phyloP scores from a whole-genome alignment of 2,113 vertebrate species.

The Oceanodroma tethys region DNA sequence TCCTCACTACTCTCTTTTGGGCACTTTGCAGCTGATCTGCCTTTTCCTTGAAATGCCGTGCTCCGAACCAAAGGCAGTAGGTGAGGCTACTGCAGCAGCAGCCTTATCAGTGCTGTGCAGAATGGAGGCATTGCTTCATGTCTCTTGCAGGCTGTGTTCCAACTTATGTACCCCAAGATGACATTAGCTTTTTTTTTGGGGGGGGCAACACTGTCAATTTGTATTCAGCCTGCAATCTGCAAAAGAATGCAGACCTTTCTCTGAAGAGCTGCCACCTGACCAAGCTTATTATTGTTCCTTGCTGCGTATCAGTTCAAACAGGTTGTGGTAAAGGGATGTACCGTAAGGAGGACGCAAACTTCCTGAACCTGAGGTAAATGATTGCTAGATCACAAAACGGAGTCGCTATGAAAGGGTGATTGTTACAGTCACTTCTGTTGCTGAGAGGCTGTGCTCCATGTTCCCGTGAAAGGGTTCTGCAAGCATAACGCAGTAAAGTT shows the following conservation, averaged over 20 bases:
- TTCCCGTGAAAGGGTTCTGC: neutral
- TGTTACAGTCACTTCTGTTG: neutral
- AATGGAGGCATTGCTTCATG: neutral
- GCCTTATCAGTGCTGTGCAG: neutral
- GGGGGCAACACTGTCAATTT: neutral
- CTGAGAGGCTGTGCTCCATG: fast-evolving
- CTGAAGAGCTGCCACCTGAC: neutral
- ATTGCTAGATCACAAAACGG: neutral
- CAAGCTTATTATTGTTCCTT: neutral
- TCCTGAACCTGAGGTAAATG: constrained; percentile 40
- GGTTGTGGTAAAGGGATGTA: neutral
- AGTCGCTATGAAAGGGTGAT: neutral
- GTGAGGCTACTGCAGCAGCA: neutral
- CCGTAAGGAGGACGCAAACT: neutral
- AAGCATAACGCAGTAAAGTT: neutral
- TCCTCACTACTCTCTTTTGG: neutral
- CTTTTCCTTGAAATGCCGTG: neutral
- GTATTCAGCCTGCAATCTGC: neutral
- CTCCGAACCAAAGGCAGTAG: neutral
- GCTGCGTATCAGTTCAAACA: neutral
- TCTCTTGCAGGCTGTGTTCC: neutral
- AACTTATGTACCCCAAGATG: neutral
- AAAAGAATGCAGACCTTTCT: neutral
- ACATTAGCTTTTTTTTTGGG: neutral
- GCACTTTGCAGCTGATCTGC: neutral